Evolutionary conservation across 2,797 vertebrate species (phyloP).

Genomic region (Alouatta caraya): DNA sequence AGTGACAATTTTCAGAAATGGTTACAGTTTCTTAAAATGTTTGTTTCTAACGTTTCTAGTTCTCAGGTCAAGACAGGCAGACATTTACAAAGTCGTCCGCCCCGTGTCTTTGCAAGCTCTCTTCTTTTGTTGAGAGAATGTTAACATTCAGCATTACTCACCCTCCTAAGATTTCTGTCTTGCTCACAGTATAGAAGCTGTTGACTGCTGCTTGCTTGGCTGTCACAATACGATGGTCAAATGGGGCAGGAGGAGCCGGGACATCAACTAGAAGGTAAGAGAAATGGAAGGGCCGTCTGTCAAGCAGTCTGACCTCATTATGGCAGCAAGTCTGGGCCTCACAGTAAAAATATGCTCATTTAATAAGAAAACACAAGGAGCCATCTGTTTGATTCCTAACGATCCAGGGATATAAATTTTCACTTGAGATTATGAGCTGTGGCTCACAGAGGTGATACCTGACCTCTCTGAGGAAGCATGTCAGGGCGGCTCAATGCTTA

Average conservation of each 20-base stretch:
- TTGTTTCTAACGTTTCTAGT: not conserved
- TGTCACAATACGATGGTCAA: slow-evolving; percentile 94
- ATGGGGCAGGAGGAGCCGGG: slow-evolving; percentile 91
- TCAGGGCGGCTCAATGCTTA: not conserved
- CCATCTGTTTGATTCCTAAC: slow-evolving; percentile 5
- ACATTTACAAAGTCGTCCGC: not conserved
- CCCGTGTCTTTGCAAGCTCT: not conserved
- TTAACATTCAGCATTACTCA: slow-evolving; percentile 82
- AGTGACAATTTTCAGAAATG: not conserved
- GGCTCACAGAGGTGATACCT: not conserved
- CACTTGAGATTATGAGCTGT: not conserved
- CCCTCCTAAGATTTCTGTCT: slow-evolving; percentile 94
- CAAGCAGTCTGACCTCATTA: not conserved
- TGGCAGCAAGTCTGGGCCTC: not conserved
- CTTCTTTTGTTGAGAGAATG: not conserved
- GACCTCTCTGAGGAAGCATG: not conserved
- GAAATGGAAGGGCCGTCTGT: not conserved
- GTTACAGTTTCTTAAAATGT: not conserved
- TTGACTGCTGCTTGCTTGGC: slow-evolving; percentile 90
- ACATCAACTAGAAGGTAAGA: slow-evolving; percentile 85
- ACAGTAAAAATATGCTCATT: not conserved
- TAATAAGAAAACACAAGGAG: slow-evolving; percentile 31
- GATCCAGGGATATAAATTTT: not conserved
- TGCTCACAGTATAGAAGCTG: slow-evolving; percentile 91
- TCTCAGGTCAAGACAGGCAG: not conserved